A percentile compares a stretch with the other conserved stretches of the same genome.
These are phyloP conservation scores for Drosophila testacea DNA, from an alignment of 2,888 invertebrate species.

Conservation along the genomic window DNA sequence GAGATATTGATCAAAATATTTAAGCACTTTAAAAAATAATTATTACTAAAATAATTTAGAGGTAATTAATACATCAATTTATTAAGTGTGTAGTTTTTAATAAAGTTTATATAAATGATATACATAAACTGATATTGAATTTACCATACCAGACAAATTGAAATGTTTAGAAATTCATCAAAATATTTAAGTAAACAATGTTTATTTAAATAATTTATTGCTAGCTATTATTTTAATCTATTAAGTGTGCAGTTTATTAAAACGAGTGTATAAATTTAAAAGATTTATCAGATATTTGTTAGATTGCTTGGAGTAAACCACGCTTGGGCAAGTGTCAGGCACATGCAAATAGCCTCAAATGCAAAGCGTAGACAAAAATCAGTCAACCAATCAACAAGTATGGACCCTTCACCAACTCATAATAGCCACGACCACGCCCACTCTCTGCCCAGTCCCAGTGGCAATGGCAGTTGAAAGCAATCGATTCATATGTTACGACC, in stretches of 20 bases:
- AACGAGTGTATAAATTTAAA: background rate
- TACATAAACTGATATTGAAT: too few species aligned
- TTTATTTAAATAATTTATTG: too few species aligned
- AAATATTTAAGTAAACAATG: too few species aligned
- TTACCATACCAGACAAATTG: too few species aligned
- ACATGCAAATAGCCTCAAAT: background rate
- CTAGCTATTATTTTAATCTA: too few species aligned
- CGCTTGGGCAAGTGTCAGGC: background rate
- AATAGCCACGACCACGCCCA: conserved; percentile 43
- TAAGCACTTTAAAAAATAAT: background rate
- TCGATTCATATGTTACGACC: conserved; percentile 48
- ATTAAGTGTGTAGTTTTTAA: too few species aligned
- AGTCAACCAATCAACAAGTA: conserved; percentile 41
- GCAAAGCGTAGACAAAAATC: conserved; percentile 48
- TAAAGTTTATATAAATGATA: background rate
- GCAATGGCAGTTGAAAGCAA: conserved; percentile 45
- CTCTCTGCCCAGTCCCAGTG: conserved; percentile 26
- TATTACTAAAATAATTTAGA: background rate
- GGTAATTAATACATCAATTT: too few species aligned
- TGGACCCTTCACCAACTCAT: conserved; percentile 51
- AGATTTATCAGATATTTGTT: background rate
- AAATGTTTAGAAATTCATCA: too few species aligned
- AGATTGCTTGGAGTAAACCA: background rate
- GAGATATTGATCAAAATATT: background rate
- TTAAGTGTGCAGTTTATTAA: too few species aligned